Percentiles rank a stretch among this genome's conserved stretches.
Conservation (phyloP, 1,140 invertebrate genomes). For the Ericerus pela region DNA sequence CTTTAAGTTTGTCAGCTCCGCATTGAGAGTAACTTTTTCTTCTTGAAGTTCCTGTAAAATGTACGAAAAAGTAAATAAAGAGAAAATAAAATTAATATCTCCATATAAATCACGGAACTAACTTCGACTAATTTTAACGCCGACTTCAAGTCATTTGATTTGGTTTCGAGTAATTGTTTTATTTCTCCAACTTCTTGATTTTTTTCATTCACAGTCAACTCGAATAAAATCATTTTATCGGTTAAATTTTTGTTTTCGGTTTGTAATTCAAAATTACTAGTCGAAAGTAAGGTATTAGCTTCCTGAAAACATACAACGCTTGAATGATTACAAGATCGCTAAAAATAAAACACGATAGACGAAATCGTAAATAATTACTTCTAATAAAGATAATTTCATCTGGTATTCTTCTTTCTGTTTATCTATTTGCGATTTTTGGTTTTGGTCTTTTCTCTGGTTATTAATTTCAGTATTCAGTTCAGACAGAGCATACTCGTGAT, state of each 20-base stretch:
- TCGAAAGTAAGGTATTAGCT: neutral
- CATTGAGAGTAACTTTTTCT: conserved; percentile 17
- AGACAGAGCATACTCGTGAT: neutral
- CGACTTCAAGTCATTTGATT: neutral
- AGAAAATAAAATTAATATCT: neutral
- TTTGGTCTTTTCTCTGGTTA: neutral
- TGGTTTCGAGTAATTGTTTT: neutral
- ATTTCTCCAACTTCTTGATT: conserved; percentile 1
- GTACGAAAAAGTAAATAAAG: neutral
- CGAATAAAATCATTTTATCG: neutral
- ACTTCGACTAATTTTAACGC: conserved; percentile 4
- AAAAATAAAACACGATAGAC: neutral
- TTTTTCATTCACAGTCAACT: neutral
- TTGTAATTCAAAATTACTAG: neutral
- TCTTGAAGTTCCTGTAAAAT: conserved; percentile 16
- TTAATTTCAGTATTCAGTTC: neutral
- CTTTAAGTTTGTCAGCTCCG: conserved; percentile 15
- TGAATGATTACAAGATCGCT: neutral
- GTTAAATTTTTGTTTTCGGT: neutral
- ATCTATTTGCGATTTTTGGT: neutral
- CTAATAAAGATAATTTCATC: neutral
- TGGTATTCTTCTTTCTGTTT: neutral
- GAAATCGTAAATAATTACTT: neutral
- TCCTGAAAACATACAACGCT: neutral
- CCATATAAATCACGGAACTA: neutral